Conservation (phyloP, 1,140 invertebrate species). For the Lordiphosa collinella region DNA sequence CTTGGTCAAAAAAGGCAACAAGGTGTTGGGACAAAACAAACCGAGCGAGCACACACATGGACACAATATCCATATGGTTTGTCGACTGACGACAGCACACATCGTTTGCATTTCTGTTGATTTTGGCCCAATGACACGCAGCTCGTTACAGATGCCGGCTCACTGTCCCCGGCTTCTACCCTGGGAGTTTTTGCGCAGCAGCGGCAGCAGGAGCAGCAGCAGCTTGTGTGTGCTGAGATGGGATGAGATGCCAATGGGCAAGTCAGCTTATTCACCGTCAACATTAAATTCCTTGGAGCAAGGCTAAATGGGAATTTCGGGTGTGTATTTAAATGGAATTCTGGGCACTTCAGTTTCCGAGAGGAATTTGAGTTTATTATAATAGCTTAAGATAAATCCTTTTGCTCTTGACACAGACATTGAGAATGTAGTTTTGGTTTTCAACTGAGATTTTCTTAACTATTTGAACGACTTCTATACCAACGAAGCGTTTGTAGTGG, state of each 20-base stretch:
- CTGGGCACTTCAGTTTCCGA: no score
- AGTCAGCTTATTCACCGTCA: constrained; percentile 2
- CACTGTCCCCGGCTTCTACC: constrained; percentile 11
- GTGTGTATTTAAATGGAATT: not conserved
- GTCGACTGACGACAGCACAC: constrained; percentile 52
- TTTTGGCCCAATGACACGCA: constrained; percentile 73
- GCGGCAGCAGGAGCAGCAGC: constrained; percentile 6
- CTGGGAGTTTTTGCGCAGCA: constrained; percentile 14
- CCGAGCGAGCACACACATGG: constrained; percentile 11
- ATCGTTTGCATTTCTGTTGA: constrained; percentile 76
- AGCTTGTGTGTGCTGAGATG: constrained; percentile 7
- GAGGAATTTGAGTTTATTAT: no score
- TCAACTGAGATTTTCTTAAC: no score
- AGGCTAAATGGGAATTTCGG: not conserved
- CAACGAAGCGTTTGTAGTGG: no score
- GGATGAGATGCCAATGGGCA: constrained; percentile 1
- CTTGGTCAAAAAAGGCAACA: constrained; percentile 14
- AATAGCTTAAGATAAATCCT: no score
- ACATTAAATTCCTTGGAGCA: constrained; percentile 1
- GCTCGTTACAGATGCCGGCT: constrained; percentile 59
- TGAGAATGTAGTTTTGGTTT: no score
- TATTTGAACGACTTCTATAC: no score
- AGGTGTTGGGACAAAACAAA: constrained; percentile 11
- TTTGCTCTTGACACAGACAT: no score
- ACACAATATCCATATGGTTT: constrained; percentile 1